These are phyloP conservation scores for Melanotaenia pygmaea DNA, from an alignment of 2,797 vertebrate species.

Conservation along the genomic window DNA sequence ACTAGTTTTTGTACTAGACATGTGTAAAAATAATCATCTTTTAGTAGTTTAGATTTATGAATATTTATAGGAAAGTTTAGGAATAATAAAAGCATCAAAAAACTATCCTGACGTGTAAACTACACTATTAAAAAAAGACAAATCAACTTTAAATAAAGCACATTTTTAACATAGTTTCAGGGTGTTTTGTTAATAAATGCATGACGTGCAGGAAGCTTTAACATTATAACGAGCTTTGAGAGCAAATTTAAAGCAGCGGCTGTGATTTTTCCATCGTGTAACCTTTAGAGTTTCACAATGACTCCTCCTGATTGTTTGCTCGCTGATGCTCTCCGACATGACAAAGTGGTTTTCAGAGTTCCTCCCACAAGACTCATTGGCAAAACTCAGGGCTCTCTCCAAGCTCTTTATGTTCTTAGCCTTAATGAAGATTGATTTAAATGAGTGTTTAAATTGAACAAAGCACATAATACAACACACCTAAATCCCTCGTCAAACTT, in stretches of 20 bases:
- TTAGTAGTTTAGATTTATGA: not conserved
- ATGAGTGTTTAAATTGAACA: constrained; percentile 7
- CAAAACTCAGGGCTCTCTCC: not conserved
- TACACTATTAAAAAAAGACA: no score
- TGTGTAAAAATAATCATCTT: not conserved
- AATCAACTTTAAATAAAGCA: not conserved
- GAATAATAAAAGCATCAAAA: no score
- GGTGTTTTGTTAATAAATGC: not conserved
- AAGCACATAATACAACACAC: constrained; percentile 18
- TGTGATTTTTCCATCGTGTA: constrained; percentile 25
- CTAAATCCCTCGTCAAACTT: constrained; percentile 33
- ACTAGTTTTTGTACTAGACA: no score
- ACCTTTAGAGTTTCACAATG: constrained; percentile 32
- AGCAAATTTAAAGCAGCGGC: not conserved
- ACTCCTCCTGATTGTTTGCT: constrained; percentile 3
- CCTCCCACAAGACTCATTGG: not conserved
- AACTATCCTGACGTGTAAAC: not conserved
- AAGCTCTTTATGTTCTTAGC: not conserved
- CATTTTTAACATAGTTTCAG: not conserved
- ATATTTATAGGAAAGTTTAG: not conserved
- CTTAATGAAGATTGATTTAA: constrained; percentile 3
- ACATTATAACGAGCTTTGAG: not conserved
- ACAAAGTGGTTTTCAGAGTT: not conserved
- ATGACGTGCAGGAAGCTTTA: not conserved
- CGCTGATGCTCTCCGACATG: not conserved